Percentiles rank a stretch among this genome's conserved stretches.
These are phyloP conservation scores for Oophaga sylvatica DNA, from an alignment of 2,797 vertebrate genomes.

Conservation along the genomic window DNA sequence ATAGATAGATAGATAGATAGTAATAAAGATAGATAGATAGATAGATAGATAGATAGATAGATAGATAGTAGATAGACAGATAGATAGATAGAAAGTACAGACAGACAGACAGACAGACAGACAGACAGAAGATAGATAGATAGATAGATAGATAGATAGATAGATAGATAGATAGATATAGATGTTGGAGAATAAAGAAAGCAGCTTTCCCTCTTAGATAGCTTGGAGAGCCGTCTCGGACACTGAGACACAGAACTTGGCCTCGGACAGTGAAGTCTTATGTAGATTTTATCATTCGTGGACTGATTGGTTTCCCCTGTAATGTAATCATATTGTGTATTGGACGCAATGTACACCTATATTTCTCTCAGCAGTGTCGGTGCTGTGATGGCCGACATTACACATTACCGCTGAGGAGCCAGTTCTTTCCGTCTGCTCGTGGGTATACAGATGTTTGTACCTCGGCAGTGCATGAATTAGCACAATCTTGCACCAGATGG, in stretches of 20 bases:
- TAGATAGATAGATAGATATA: neutral
- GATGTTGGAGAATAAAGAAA: neutral
- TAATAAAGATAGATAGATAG: too few species aligned
- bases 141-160: neutral
- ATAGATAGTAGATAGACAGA: too few species aligned
- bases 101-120: too few species aligned
- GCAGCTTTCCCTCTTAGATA: too few species aligned
- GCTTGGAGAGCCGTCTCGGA: too few species aligned
- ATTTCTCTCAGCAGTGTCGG: neutral
- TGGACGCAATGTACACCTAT: neutral
- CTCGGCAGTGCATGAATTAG: neutral
- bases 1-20: too few species aligned
- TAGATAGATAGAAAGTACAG: too few species aligned
- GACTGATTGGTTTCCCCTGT: too few species aligned
- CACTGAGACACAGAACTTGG: too few species aligned
- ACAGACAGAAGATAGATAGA: neutral
- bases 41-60: too few species aligned
- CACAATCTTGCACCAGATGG: slow-evolving; percentile 3
- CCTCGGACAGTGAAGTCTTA: too few species aligned
- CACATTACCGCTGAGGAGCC: neutral
- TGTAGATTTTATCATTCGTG: too few species aligned
- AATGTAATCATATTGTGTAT: neutral
- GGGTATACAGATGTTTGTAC: slow-evolving; percentile 10
- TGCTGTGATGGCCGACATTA: neutral
- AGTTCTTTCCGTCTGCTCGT: neutral